Evolutionary conservation across 2,888 invertebrate species (phyloP), one percentile per base, ranked within the genome.

Genomic region (Drosophila picticornis): DNA sequence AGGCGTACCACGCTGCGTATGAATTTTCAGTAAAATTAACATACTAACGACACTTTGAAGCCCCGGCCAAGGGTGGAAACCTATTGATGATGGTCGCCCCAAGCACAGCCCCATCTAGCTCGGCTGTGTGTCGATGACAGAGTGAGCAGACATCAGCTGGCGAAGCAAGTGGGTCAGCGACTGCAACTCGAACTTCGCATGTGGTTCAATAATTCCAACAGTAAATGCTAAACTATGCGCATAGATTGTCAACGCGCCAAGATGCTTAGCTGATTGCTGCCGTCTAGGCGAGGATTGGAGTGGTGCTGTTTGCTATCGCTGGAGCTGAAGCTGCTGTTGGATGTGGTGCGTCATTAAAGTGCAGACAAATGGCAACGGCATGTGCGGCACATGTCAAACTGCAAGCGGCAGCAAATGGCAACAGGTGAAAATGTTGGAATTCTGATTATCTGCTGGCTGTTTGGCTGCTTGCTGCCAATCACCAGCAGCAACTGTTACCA

Each of bases 341-440:
- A 69, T 57, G 83, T 80, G 86, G 88, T 85, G 90, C 90, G 90
- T 90, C 87, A 88, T 88, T 88, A 88, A 86, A 88, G 87, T 88
- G 87, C 89, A 89, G 87, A 90, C 90, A 88, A 88, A 88, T 90
- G 90, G 87, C 90, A 86, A 84, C 84, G 91, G 90, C 91, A 90
- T 90, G 88, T 91, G 91, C 87, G 91, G 90, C 90, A 91, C 91
- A 91, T 90, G 90, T 91, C 90, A 90, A 81, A 70, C 83, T 85
- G 80, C 80, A 90, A 64, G 67, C 80, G 75, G 75, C 73, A 81
- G 70, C 80, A 82, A 90, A 89, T 76, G 82, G 90, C 79, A 85
- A 90, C 91, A 85, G 85, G 88, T 83, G 88, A 86, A 86, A 86
- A 86, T 90, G 89, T 81, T 82, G 91, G 91, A 90, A 90, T 90